Evolutionary conservation across 1,140 invertebrate genomes (phyloP).

Genomic region (Onthophagus taurus): DNA sequence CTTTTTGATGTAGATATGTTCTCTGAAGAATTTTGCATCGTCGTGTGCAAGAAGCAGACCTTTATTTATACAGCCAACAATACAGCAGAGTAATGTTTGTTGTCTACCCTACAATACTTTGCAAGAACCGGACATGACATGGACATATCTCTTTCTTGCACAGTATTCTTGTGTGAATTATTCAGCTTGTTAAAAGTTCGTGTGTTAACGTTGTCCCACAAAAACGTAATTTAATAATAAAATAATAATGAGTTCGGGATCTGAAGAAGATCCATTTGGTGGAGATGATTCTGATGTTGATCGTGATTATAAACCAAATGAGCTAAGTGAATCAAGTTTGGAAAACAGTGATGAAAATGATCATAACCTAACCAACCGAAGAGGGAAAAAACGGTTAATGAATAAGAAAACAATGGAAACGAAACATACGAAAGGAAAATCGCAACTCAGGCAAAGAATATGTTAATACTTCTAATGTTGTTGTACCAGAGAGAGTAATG

Average conservation of each 20-base stretch:
- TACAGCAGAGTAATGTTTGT: not conserved
- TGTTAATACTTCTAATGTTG: not conserved
- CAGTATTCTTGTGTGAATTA: not conserved
- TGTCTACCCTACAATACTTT: not conserved
- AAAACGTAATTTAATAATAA: not conserved
- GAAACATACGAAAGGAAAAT: not conserved
- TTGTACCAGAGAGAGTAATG: not conserved
- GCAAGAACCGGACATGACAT: not conserved
- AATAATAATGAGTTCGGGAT: not conserved
- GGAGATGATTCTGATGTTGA: constrained; percentile 1
- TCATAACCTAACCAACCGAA: not conserved
- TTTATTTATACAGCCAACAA: not conserved
- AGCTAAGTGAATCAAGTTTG: not conserved
- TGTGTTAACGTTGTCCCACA: not conserved
- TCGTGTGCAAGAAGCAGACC: not conserved
- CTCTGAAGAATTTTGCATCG: not conserved
- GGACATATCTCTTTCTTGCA: too few species aligned
- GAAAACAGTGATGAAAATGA: not conserved
- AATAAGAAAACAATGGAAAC: not conserved
- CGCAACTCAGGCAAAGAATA: not conserved
- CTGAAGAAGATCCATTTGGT: not conserved
- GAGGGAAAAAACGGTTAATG: not conserved
- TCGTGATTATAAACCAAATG: not conserved
- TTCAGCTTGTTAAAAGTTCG: not conserved
- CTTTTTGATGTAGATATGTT: not conserved